These are phyloP conservation scores for Leucophenga maculata DNA, from an alignment of 2,888 invertebrate species.

Conservation along the genomic window DNA sequence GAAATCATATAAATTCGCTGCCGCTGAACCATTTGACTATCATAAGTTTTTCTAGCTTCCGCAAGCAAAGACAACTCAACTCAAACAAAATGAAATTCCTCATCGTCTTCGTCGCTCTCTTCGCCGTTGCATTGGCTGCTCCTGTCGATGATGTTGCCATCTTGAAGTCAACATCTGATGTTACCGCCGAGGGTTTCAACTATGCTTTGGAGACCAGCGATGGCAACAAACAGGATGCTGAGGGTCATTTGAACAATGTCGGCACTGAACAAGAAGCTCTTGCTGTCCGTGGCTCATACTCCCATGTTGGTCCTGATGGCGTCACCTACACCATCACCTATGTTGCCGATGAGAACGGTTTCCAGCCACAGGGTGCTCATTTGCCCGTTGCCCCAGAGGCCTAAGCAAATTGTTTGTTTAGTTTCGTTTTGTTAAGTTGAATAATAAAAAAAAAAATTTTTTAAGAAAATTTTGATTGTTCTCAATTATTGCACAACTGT, in stretches of 20 bases:
- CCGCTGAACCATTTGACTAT: no score
- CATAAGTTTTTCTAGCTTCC: no score
- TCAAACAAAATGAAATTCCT: constrained; percentile 57
- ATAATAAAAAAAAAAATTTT: neutral
- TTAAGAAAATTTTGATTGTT: no score
- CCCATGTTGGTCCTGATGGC: constrained; percentile 48
- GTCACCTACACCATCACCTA: constrained; percentile 47
- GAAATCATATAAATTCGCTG: no score
- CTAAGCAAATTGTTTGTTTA: neutral
- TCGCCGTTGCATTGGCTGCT: constrained; percentile 55
- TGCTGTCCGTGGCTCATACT: constrained; percentile 47
- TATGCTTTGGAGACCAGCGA: constrained; percentile 69
- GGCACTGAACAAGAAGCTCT: constrained; percentile 46
- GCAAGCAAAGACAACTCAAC: constrained; percentile 1
- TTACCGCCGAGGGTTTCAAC: constrained; percentile 74
- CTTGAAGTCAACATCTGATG: constrained; percentile 74
- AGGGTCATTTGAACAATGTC: constrained; percentile 42
- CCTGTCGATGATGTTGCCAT: constrained; percentile 67
- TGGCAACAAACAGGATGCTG: constrained; percentile 45
- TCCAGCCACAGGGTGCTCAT: constrained; percentile 43
- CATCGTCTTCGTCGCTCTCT: constrained; percentile 65
- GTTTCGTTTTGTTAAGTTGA: neutral
- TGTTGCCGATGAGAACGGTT: constrained; percentile 50
- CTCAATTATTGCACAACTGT: no score
- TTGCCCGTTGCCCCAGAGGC: constrained; percentile 32